Evolutionary conservation across 2,888 invertebrate genomes (phyloP).

Genomic region (Tuberolachnus salignus): DNA sequence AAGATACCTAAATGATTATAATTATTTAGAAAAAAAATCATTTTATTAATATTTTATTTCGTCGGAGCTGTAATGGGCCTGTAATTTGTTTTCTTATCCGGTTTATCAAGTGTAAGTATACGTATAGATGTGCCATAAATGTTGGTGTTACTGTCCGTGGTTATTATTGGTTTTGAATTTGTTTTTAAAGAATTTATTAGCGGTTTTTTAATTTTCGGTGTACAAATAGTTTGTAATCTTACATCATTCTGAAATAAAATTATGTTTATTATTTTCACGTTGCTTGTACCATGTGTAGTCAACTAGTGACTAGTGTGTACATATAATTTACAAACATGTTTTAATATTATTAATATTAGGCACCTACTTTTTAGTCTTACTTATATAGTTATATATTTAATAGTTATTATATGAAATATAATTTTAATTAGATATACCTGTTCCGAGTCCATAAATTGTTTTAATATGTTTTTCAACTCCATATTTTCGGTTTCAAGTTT

Average conservation of each 20-base stretch:
- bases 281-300: too few species aligned
- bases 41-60: neutral
- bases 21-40: too few species aligned
- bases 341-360: too few species aligned
- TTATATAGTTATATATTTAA: neutral
- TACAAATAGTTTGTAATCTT: slow-evolving; percentile 27
- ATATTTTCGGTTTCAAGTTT: slow-evolving; percentile 38
- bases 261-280: neutral
- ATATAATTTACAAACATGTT: too few species aligned
- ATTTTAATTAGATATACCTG: slow-evolving; percentile 13
- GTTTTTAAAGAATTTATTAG: neutral
- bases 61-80: slow-evolving; percentile 18
- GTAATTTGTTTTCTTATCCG: neutral
- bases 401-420: neutral
- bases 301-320: too few species aligned
- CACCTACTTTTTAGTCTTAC: too few species aligned
- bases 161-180: neutral
- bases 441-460: slow-evolving; percentile 37
- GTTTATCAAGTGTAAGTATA: slow-evolving; percentile 30
- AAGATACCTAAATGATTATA: too few species aligned
- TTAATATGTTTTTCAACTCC: slow-evolving; percentile 53
- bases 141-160: neutral
- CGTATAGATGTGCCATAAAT: slow-evolving; percentile 15
- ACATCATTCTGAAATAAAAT: slow-evolving; percentile 14
- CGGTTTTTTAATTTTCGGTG: slow-evolving; percentile 27